Evolutionary conservation across 2,113 vertebrate genomes (phyloP).

Genomic region (Nipponia nippon): DNA sequence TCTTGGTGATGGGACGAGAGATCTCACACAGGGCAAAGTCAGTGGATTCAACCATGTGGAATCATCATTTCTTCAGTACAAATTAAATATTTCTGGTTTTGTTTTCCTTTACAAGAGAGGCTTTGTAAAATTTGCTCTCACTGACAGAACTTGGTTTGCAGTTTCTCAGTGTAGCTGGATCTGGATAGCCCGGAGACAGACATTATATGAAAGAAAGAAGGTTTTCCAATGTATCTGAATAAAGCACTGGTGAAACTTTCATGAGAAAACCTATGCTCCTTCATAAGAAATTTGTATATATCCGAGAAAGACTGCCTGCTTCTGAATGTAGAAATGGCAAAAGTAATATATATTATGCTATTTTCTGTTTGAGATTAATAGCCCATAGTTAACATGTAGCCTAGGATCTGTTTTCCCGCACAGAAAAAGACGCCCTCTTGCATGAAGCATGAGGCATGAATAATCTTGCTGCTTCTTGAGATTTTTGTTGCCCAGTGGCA

Average conservation of each 20-base stretch:
- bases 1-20: neutral
- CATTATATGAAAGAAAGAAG: neutral
- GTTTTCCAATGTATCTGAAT: conserved; percentile 10
- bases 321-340: conserved; percentile 1
- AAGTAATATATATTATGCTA: neutral
- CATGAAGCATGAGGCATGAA: neutral
- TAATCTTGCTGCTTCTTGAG: neutral
- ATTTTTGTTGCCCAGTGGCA: neutral
- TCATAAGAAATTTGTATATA: neutral
- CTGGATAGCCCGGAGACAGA: conserved; percentile 23
- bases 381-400: neutral
- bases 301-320: neutral
- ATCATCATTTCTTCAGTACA: conserved; percentile 10
- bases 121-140: neutral
- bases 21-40: conserved; percentile 14
- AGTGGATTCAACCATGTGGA: neutral
- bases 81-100: conserved; percentile 43
- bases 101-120: neutral
- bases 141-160: neutral
- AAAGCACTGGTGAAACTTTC: conserved; percentile 42
- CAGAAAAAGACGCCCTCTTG: neutral
- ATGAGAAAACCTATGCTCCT: neutral
- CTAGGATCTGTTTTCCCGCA: neutral
- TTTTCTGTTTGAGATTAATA: conserved; percentile 34
- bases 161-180: neutral